A percentile compares a stretch with the other conserved stretches of the same genome.
phyloP scores from a whole-genome alignment of 2,113 vertebrate genomes.

The Noctilio leporinus region DNA sequence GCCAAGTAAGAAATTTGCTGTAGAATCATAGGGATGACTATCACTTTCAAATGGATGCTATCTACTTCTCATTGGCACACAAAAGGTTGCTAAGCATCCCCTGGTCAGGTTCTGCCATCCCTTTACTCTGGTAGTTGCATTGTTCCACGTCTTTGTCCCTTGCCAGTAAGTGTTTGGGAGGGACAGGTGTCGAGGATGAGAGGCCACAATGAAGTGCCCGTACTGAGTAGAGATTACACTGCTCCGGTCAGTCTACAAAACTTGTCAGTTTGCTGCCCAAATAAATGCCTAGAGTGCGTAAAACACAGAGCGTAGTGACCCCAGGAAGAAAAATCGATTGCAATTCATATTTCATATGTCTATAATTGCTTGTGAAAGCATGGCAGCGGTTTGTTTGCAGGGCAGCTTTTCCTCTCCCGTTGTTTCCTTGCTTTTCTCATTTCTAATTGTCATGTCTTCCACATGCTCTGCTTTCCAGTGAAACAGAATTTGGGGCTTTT shows the following conservation, averaged over 20 bases:
- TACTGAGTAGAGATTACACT: conserved; percentile 77
- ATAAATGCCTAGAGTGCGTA: conserved; percentile 85
- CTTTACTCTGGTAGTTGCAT: conserved; percentile 76
- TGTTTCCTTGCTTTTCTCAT: conserved; percentile 73
- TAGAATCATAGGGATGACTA: conserved; percentile 73
- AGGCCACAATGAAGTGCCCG: conserved; percentile 79
- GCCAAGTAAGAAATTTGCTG: conserved; percentile 25
- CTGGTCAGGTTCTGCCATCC: conserved; percentile 70
- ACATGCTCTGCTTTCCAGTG: conserved; percentile 60
- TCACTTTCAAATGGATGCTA: conserved; percentile 68
- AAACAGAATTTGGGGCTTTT: conserved; percentile 51
- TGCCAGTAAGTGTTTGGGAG: conserved; percentile 75
- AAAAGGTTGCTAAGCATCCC: conserved; percentile 81
- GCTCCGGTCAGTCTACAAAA: conserved; percentile 77
- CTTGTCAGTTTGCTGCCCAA: conserved; percentile 82
- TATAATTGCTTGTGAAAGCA: conserved; percentile 87
- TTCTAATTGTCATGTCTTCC: conserved; percentile 51
- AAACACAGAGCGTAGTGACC: conserved; percentile 82
- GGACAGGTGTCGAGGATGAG: conserved; percentile 77
- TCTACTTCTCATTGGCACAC: conserved; percentile 80
- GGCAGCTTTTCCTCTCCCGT: conserved; percentile 57
- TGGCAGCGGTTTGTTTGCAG: conserved; percentile 77
- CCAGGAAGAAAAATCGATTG: conserved; percentile 87
- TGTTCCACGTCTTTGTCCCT: conserved; percentile 75
- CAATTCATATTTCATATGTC: conserved; percentile 92